A percentile compares a stretch with the other conserved stretches of the same genome.
These are phyloP conservation scores for Stenopsyche tienmushanensis DNA, from an alignment of 1,140 invertebrate species.

Conservation along the genomic window DNA sequence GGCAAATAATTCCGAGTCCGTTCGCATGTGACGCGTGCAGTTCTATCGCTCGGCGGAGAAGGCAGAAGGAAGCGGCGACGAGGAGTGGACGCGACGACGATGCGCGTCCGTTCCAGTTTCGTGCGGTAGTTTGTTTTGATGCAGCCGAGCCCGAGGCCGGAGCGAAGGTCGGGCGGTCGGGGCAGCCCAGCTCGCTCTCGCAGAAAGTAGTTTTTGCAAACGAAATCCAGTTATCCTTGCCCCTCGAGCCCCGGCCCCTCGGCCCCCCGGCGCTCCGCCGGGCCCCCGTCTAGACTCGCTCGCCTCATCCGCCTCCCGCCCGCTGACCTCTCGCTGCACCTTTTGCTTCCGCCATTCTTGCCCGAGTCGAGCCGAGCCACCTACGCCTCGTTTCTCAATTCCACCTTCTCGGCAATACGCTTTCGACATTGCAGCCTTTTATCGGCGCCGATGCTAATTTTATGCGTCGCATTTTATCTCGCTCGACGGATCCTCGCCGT, in stretches of 20 bases:
- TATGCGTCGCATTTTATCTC: no score
- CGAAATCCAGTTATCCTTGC: slow-evolving; percentile 1
- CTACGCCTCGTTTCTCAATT: no score
- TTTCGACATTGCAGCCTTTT: no score
- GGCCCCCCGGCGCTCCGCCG: neutral
- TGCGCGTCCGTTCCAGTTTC: no score
- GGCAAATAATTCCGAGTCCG: no score
- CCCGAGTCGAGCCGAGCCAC: neutral
- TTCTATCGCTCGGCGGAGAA: no score
- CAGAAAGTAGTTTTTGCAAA: slow-evolving; percentile 6
- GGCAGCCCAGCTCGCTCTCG: neutral
- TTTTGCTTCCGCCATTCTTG: slow-evolving; percentile 1
- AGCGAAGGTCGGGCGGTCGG: neutral
- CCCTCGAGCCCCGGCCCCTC: neutral
- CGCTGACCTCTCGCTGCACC: neutral
- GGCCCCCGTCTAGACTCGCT: neutral
- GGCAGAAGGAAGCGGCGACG: no score
- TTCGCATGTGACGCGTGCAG: no score
- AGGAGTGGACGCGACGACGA: no score
- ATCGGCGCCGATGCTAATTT: no score
- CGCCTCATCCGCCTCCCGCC: neutral
- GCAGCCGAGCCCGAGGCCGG: neutral
- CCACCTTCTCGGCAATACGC: no score
- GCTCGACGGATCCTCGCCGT: no score
- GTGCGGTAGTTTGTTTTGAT: neutral